Base-by-base conservation (phyloP, 2,113 vertebrate species). In the Sinocyclocheilus rhinocerous region DNA sequence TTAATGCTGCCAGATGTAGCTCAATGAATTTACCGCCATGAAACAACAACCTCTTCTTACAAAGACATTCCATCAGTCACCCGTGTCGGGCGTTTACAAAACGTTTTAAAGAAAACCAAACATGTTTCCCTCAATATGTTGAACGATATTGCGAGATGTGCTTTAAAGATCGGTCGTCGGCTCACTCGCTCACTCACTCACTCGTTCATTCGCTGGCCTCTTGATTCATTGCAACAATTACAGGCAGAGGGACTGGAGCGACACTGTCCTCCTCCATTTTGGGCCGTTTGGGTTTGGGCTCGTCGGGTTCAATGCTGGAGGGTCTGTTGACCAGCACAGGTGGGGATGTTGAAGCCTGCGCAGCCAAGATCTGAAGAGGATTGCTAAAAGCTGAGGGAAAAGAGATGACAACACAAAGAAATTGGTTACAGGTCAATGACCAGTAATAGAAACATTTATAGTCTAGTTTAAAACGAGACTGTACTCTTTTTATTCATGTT, bases 311-410 rank as follows among this genome's bases (percentile, higher is more conserved):
- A 4, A 94, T 86, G 81, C 94, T 94, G 4, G 94, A 91, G 7
- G 94, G 95, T 55, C 95, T 93, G 90, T 93, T 96, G 91, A 99
- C 95, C 81, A 97, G 92, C 76, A 97, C 97, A 0, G 97, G 97
- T 2, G 97, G 95, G 59, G 97, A 99, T 0, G 97, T 98, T 88
- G 97, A 98, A 4, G 98, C 98, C 93, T 99, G 98, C 67, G 97
- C 95, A 3, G 98, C 98, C 39, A 99, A 91, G 84, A 99, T 97
- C 94, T 99, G 98, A 90, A 99, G 93, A 70, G 97, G 97, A 75
- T 96, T 99, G 85, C 94, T 96, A 50, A 99, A 94, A 89, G 96
- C 97, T 99, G 92, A 79, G 29, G 13, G n/a, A 2, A 26, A 8
- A 9, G 75, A 29, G 24, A 65, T 1, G 42, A 84, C 13, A 33